Conservation (phyloP, 2,113 vertebrate species). For the Rhizomys pruinosus region DNA sequence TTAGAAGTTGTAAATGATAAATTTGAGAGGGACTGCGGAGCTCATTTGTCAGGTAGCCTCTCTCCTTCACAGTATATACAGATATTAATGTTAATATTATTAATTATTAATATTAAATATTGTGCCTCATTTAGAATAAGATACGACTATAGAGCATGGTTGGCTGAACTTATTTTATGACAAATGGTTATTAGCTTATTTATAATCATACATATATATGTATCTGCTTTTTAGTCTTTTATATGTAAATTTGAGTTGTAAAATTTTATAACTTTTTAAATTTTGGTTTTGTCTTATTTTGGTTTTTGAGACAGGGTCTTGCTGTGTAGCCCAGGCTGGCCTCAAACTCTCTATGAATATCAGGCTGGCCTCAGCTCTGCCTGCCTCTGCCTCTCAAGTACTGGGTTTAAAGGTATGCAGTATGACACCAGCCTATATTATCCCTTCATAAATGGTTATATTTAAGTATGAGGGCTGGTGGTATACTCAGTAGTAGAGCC, state of each 20-base stretch:
- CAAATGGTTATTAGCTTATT: neutral
- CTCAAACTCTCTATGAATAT: too few species aligned
- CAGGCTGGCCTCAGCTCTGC: too few species aligned
- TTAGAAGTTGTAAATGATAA: conserved; percentile 6
- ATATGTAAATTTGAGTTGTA: conserved; percentile 38
- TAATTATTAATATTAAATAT: neutral
- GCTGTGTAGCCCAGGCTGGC: too few species aligned
- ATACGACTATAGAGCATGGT: neutral
- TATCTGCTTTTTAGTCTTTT: conserved; percentile 29
- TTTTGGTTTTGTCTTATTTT: too few species aligned
- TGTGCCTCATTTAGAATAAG: neutral
- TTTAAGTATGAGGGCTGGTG: neutral
- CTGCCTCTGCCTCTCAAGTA: too few species aligned
- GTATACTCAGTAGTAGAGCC: neutral
- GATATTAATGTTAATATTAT: neutral
- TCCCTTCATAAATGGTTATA: neutral
- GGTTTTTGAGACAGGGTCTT: too few species aligned
- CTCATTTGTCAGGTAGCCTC: neutral
- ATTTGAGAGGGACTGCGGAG: conserved; percentile 13
- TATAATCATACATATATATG: neutral
- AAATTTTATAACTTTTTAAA: neutral
- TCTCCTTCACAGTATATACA: neutral
- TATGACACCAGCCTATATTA: too few species aligned
- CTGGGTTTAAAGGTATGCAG: too few species aligned
- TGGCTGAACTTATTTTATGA: conserved; percentile 5